Conservation (phyloP, 2,888 invertebrate genomes). For the Aphodius sticticus region DNA sequence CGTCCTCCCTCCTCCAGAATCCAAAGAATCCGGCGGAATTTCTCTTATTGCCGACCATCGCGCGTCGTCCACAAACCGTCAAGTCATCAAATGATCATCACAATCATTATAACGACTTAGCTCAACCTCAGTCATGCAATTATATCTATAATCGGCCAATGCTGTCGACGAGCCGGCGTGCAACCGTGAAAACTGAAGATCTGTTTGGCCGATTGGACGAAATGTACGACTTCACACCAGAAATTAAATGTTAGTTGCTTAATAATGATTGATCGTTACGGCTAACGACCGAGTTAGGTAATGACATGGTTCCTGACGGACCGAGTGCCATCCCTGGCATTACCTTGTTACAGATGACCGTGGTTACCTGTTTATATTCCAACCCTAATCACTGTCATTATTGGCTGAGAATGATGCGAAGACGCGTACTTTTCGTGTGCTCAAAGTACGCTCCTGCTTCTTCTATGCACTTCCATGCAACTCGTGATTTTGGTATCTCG, state of each 20-base stretch:
- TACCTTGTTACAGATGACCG: slow-evolving; percentile 49
- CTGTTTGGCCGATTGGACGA: slow-evolving; percentile 43
- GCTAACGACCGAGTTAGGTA: slow-evolving; percentile 51
- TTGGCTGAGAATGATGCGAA: slow-evolving; percentile 19
- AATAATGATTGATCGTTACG: slow-evolving; percentile 54
- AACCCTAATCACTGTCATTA: slow-evolving; percentile 43
- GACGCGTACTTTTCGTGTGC: neutral
- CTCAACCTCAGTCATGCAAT: slow-evolving; percentile 51
- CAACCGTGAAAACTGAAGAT: slow-evolving; percentile 36
- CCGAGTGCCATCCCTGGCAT: slow-evolving; percentile 51
- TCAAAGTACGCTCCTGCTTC: slow-evolving; percentile 23
- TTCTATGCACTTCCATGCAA: too few species aligned
- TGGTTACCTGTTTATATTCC: slow-evolving; percentile 49
- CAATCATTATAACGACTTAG: slow-evolving; percentile 53
- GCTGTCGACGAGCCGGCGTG: slow-evolving; percentile 35
- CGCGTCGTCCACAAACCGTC: slow-evolving; percentile 44
- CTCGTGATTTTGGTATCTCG: slow-evolving; percentile 13
- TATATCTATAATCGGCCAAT: slow-evolving; percentile 49
- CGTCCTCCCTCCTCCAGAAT: slow-evolving; percentile 24
- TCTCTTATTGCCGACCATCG: slow-evolving; percentile 46
- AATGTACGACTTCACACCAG: slow-evolving; percentile 49
- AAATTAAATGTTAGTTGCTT: slow-evolving; percentile 51
- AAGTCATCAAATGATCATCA: slow-evolving; percentile 54
- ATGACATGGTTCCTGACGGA: slow-evolving; percentile 52
- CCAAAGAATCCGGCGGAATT: slow-evolving; percentile 44